These are phyloP conservation scores for Oreohelix idahoensis DNA, from an alignment of 1,140 invertebrate genomes.

Conservation along the genomic window DNA sequence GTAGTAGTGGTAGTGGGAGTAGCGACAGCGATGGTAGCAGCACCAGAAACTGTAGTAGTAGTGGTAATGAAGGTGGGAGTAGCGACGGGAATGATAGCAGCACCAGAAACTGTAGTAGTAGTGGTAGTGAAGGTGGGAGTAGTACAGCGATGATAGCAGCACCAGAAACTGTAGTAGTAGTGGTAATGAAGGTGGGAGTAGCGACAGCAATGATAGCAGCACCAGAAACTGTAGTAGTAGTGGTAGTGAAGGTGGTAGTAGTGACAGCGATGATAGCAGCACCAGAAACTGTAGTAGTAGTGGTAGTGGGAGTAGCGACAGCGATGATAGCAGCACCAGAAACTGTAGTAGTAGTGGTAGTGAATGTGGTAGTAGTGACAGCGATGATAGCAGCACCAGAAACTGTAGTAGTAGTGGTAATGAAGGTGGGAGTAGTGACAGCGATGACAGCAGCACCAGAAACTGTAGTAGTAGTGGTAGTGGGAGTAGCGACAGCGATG, in stretches of 20 bases:
- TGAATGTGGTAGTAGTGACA: not conserved
- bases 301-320: not conserved
- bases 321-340: no score
- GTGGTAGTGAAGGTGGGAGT: not conserved
- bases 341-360: not conserved
- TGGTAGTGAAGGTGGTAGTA: not conserved
- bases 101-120: not conserved
- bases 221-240: not conserved
- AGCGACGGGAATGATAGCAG: no score
- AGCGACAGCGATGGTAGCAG: not conserved
- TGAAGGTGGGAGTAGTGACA: no score
- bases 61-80: not conserved
- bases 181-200: not conserved
- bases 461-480: no score
- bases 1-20: not conserved
- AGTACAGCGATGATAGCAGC: not conserved
- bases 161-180: not conserved
- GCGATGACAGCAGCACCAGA: no score
- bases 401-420: no score
- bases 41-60: not conserved
- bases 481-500: no score
- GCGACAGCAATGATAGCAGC: not conserved
- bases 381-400: no score
- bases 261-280: not conserved
- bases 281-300: not conserved